Conservation (phyloP, 2,888 invertebrate genomes). For the Leucozona laternaria region DNA sequence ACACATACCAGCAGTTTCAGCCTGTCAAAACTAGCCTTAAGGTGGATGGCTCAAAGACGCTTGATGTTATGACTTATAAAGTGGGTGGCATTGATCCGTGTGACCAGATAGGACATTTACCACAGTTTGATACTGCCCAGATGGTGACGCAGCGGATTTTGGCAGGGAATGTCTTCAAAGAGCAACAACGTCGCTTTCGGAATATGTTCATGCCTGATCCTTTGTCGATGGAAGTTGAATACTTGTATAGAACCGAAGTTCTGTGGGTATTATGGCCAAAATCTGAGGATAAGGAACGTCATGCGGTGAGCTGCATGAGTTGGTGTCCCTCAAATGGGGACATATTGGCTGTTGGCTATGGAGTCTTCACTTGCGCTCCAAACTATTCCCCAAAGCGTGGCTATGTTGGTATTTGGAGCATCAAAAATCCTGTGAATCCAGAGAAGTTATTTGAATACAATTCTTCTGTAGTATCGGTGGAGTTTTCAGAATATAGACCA, state of each 20-base stretch:
- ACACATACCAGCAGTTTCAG: slow-evolving; percentile 86
- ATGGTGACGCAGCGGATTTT: slow-evolving; percentile 89
- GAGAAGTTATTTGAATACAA: slow-evolving; percentile 88
- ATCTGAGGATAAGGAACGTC: slow-evolving; percentile 83
- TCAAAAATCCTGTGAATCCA: slow-evolving; percentile 91
- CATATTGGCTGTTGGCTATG: slow-evolving; percentile 91
- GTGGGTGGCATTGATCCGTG: slow-evolving; percentile 80
- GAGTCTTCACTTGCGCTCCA: slow-evolving; percentile 86
- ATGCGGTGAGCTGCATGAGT: slow-evolving; percentile 86
- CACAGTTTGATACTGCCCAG: slow-evolving; percentile 86
- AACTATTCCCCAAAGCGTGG: slow-evolving; percentile 85
- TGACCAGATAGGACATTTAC: slow-evolving; percentile 77
- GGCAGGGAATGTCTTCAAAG: slow-evolving; percentile 87
- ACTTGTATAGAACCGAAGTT: slow-evolving; percentile 87
- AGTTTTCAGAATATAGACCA: slow-evolving; percentile 88
- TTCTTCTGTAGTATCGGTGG: slow-evolving; percentile 87
- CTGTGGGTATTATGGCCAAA: slow-evolving; percentile 88
- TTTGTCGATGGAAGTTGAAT: slow-evolving; percentile 86
- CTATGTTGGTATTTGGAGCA: slow-evolving; percentile 90
- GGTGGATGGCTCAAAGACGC: slow-evolving; percentile 84
- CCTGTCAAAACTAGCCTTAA: slow-evolving; percentile 79
- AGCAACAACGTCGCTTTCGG: slow-evolving; percentile 89
- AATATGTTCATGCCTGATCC: slow-evolving; percentile 87
- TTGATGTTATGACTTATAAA: slow-evolving; percentile 81
- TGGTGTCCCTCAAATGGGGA: slow-evolving; percentile 89